Evolutionary conservation across 2,888 invertebrate genomes (phyloP).

Genomic region (Acleris laterana): DNA sequence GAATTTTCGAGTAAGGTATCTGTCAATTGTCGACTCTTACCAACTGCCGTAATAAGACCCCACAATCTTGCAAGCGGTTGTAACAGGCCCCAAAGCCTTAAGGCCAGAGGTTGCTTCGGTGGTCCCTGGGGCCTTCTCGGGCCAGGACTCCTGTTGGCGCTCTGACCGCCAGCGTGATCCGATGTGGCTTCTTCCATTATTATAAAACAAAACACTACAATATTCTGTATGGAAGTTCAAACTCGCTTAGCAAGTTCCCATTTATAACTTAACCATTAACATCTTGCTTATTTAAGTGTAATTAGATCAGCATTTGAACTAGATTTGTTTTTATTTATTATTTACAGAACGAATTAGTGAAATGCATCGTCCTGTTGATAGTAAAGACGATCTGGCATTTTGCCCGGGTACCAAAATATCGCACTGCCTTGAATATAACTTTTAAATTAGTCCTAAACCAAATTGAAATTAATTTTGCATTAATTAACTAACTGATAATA

Average conservation of each 20-base stretch:
- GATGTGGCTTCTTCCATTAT: slow-evolving; percentile 52
- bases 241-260: slow-evolving; percentile 5
- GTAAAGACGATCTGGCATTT: slow-evolving; percentile 57
- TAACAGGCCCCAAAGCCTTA: slow-evolving; percentile 72
- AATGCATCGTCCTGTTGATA: slow-evolving; percentile 51
- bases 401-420: slow-evolving; percentile 76
- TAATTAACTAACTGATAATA: neutral
- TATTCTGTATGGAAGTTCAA: slow-evolving; percentile 1
- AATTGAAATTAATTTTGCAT: slow-evolving; percentile 8
- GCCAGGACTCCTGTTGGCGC: slow-evolving; percentile 47
- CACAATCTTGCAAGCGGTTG: slow-evolving; percentile 76
- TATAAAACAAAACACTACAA: slow-evolving; percentile 4
- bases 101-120: slow-evolving; percentile 64
- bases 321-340: slow-evolving; percentile 38
- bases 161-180: slow-evolving; percentile 41
- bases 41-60: slow-evolving; percentile 75
- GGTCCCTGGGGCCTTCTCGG: slow-evolving; percentile 49
- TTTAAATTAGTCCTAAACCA: slow-evolving; percentile 34
- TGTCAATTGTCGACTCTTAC: slow-evolving; percentile 50
- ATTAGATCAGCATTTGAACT: neutral
- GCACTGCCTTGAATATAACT: slow-evolving; percentile 60
- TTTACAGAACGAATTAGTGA: slow-evolving; percentile 54
- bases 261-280: slow-evolving; percentile 7
- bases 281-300: slow-evolving; percentile 4
- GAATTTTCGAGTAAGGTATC: too few species aligned